Evolutionary conservation across 2,113 vertebrate species (phyloP), one percentile per base, ranked within the genome.

Genomic region (Psophia crepitans): DNA sequence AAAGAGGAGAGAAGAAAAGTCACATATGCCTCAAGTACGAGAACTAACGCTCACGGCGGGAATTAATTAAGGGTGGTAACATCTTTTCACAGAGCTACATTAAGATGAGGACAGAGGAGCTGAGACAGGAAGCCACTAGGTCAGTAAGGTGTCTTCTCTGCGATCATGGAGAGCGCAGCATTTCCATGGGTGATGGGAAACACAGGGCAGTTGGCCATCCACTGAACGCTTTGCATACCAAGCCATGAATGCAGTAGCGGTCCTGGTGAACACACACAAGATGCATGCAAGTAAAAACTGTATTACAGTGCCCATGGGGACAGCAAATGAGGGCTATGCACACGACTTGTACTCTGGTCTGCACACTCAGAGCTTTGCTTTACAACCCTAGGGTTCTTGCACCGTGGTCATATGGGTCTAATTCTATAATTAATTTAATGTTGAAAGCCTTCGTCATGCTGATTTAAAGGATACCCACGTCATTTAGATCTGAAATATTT

Each of bases 1-100:
- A 51, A 5, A 66, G 32, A 82, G 53, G 18, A 41, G 41, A 80
- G n/a, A 37, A 48, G 23, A 61, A 44, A 87, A 91, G 28, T 30
- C 64, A 46, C 33, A 56, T 15, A 15, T 44, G 46, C 33, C 63
- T 86, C 14, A 58, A 60, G 39, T 53, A 58, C 12, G 32, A 83
- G 58, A 84, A 7, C 12, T 69, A 44, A 37, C 4, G 18, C 12
- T 82, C 48, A 18, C 0, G 1, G 49, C 0, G 0, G 35, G 39
- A 44, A 75, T 43, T 71, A 51, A 79, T 64, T 48, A 33, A 49
- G 11, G 22, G 15, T 5, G 1, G 54, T n/a, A 35, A 51, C 26
- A 24, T 49, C 56, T 78, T 89, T 78, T n/a, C 19, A 30, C 57
- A 23, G 4, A 37, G 48, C 57, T 87, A 28, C 57, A 44, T 28